Conservation (phyloP, 2,888 invertebrate species). For the Ceramica pisi region DNA sequence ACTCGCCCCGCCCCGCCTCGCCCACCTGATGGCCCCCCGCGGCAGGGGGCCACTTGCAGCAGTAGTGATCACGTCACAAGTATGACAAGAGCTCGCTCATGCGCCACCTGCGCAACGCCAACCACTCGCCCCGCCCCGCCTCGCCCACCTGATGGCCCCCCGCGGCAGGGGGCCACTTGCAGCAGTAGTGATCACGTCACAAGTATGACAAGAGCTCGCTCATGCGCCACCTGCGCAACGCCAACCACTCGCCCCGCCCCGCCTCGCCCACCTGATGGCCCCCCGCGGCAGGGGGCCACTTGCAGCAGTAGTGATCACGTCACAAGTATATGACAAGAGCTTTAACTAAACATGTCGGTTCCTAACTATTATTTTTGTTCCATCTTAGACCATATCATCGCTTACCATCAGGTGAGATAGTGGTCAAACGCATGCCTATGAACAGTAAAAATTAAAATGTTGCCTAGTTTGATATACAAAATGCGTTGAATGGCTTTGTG, state of each 20-base stretch:
- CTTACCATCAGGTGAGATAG: too few relatives aligned
- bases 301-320: background rate
- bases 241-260: slow-evolving; percentile 17
- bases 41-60: too few relatives aligned
- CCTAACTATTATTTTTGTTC: background rate
- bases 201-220: too few relatives aligned
- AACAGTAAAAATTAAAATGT: too few relatives aligned
- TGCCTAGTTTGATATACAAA: background rate
- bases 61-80: too few relatives aligned
- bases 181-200: slow-evolving; percentile 1
- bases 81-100: too few relatives aligned
- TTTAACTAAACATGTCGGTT: background rate
- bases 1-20: slow-evolving; percentile 10
- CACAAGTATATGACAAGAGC: slow-evolving; percentile 89
- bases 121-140: slow-evolving; percentile 31
- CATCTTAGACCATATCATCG: too few relatives aligned
- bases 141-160: background rate
- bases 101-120: too few relatives aligned
- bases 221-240: too few relatives aligned
- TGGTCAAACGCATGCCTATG: too few relatives aligned
- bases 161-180: too few relatives aligned
- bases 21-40: slow-evolving; percentile 2
- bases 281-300: too few relatives aligned
- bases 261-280: background rate
- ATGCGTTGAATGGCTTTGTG: background rate